phyloP scores from a whole-genome alignment of 1,140 invertebrate species.

The Drosophila nikananu region DNA sequence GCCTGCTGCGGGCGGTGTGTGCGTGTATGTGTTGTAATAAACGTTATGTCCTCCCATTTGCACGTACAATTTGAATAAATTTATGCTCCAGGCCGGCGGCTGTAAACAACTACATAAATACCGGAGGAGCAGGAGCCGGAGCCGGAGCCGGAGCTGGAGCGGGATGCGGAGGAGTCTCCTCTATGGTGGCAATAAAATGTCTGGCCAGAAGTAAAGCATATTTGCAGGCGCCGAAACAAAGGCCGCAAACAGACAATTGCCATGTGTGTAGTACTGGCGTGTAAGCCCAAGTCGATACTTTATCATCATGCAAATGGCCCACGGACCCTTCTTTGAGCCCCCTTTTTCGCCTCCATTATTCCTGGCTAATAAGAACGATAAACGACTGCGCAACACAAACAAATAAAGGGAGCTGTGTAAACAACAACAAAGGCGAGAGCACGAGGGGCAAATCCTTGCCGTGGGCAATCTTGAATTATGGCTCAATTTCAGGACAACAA shows the following conservation, averaged over 20 bases:
- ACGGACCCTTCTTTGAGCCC: conserved; percentile 2
- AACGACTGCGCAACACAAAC: conserved; percentile 51
- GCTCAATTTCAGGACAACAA: conserved; percentile 36
- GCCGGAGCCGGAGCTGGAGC: background rate
- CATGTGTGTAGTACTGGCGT: conserved; percentile 10
- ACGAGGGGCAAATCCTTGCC: conserved; percentile 24
- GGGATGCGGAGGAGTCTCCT: background rate
- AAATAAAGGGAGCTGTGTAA: conserved; percentile 29
- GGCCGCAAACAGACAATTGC: conserved; percentile 15
- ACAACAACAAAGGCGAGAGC: conserved; percentile 13
- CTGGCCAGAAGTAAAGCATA: conserved; percentile 55
- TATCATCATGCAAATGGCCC: conserved; percentile 72
- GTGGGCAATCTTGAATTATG: conserved; percentile 54
- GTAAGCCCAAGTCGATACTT: conserved; percentile 69
- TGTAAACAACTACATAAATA: conserved; percentile 77
- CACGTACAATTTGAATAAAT: conserved; percentile 74
- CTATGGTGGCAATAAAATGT: conserved; percentile 53
- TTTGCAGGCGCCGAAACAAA: conserved; percentile 53
- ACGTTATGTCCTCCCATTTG: conserved; percentile 56
- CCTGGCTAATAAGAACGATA: conserved; percentile 61
- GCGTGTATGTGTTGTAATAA: conserved; percentile 40
- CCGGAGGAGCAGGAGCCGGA: background rate
- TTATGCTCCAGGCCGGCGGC: conserved; percentile 35
- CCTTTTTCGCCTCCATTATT: conserved; percentile 2
- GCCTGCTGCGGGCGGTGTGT: conserved; percentile 10